Conservation (phyloP, 2,888 invertebrate genomes). For the Margaritifera margaritifera region DNA sequence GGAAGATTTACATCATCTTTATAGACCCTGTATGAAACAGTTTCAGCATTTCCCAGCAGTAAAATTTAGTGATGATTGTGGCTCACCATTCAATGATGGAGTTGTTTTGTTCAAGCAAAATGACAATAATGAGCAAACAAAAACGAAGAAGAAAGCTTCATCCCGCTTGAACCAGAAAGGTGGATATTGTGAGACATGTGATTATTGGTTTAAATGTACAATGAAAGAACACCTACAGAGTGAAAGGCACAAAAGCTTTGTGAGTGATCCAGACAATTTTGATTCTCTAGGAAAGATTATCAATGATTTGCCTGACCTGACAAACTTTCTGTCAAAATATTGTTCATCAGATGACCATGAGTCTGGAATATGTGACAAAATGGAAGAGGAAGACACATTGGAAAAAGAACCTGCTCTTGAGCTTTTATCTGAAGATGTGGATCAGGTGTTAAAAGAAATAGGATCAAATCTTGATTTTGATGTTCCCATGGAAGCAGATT, state of each 20-base stretch:
- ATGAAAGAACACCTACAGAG: slow-evolving; percentile 46
- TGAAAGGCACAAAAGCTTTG: slow-evolving; percentile 43
- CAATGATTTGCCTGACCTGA: slow-evolving; percentile 30
- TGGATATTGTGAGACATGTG: slow-evolving; percentile 51
- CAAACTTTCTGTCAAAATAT: slow-evolving; percentile 30
- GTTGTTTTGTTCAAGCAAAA: slow-evolving; percentile 31
- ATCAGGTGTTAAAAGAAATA: slow-evolving; percentile 2
- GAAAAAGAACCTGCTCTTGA: neutral
- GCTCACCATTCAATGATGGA: slow-evolving; percentile 49
- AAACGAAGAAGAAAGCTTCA: slow-evolving; percentile 29
- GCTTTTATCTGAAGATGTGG: neutral
- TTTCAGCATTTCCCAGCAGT: slow-evolving; percentile 41
- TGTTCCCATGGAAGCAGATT: neutral
- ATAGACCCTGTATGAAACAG: slow-evolving; percentile 44
- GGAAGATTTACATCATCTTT: slow-evolving; percentile 37
- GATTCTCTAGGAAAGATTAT: slow-evolving; percentile 32
- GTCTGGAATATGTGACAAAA: slow-evolving; percentile 7
- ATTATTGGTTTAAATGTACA: slow-evolving; percentile 49
- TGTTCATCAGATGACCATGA: neutral
- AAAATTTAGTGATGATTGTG: slow-evolving; percentile 34
- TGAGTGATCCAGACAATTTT: slow-evolving; percentile 34
- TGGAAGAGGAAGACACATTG: no score
- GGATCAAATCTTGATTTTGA: no score
- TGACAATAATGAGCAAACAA: slow-evolving; percentile 30
- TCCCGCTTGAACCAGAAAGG: slow-evolving; percentile 21